These are phyloP conservation scores for Orchestes rusci DNA, from an alignment of 2,888 invertebrate genomes.

Conservation along the genomic window DNA sequence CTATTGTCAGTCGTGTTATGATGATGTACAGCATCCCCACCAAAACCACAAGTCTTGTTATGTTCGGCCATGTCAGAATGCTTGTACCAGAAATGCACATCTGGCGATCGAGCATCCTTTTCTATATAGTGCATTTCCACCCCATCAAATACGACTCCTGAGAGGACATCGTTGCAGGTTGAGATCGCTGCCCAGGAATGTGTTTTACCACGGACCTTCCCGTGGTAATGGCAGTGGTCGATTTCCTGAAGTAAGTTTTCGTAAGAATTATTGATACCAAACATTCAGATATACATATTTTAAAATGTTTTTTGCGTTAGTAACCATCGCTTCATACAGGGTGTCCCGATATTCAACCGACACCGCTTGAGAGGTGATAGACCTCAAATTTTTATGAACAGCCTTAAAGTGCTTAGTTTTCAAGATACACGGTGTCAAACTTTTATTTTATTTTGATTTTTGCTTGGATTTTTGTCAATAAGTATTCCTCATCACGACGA, in stretches of 20 bases:
- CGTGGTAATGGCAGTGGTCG: constrained; percentile 71
- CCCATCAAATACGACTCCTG: constrained; percentile 77
- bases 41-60: constrained; percentile 55
- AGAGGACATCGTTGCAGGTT: constrained; percentile 63
- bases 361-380: too few species aligned
- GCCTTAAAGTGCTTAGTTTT: too few species aligned
- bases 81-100: constrained; percentile 57
- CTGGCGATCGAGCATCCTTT: constrained; percentile 36
- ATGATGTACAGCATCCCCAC: constrained; percentile 37
- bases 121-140: constrained; percentile 67
- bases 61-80: constrained; percentile 52
- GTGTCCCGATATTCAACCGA: too few species aligned
- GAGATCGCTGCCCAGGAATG: constrained; percentile 79
- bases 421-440: too few species aligned
- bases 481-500: too few species aligned
- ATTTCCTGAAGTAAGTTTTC: constrained; percentile 50
- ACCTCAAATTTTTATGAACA: too few species aligned
- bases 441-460: too few species aligned
- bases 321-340: too few species aligned
- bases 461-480: too few species aligned
- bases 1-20: constrained; percentile 46
- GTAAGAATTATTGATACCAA: too few species aligned
- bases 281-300: too few species aligned
- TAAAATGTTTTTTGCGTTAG: too few species aligned
- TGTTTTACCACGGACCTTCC: constrained; percentile 60